These are phyloP conservation scores for Agapornis roseicollis DNA, from an alignment of 2,113 vertebrate genomes.

Conservation along the genomic window DNA sequence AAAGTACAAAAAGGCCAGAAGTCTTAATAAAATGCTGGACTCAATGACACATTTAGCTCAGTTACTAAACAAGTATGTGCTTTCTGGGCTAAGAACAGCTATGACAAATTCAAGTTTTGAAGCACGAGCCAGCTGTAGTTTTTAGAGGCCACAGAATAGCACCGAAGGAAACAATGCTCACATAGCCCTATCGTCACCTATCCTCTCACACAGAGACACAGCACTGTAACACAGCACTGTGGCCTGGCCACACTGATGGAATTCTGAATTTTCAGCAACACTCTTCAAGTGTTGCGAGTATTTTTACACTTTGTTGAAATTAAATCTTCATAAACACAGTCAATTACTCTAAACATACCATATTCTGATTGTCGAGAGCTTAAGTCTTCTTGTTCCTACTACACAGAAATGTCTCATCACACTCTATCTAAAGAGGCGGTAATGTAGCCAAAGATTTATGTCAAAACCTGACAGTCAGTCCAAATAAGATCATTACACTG, in stretches of 20 bases:
- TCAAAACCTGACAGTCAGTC: neutral
- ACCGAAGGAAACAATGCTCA: neutral
- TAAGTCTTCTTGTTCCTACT: neutral
- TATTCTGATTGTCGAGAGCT: neutral
- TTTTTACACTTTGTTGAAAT: neutral
- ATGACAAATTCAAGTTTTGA: neutral
- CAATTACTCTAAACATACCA: neutral
- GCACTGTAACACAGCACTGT: neutral
- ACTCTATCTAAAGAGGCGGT: neutral
- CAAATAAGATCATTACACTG: neutral
- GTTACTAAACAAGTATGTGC: neutral
- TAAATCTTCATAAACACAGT: neutral
- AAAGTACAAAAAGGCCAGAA: neutral
- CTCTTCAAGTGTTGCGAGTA: neutral
- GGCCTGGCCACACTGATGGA: neutral
- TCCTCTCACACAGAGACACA: fast-evolving
- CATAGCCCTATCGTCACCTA: neutral
- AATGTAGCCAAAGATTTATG: fast-evolving
- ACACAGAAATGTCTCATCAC: neutral
- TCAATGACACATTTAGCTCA: neutral
- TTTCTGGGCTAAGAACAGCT: neutral
- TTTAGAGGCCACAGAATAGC: neutral
- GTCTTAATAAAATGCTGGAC: neutral
- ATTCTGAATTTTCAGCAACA: neutral
- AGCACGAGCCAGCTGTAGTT: neutral